Evolutionary conservation across 2,888 invertebrate species (phyloP), one percentile per base, ranked within the genome.

Genomic region (Alentia gelatinosa): DNA sequence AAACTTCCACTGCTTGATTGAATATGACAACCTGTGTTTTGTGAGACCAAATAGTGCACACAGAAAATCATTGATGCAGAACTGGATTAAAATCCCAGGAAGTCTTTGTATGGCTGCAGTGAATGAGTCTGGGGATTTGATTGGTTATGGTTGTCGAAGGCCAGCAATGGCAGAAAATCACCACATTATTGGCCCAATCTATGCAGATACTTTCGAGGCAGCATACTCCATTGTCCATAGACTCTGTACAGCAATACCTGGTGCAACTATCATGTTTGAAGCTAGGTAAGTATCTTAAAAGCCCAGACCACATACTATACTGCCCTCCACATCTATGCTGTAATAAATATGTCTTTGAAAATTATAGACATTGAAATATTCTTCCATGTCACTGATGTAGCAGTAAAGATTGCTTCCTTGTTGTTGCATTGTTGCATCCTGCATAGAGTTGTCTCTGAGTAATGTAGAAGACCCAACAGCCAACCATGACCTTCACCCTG

Each of bases 161-260:
- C 89, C 91, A 4, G 89, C 91, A n/a, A 33, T 56, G 7, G 63
- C 47, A 23, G 63, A 30, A 3, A 40, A 75, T 7, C 30, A 79
- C 40, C 91, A 91, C 86, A 74, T 91, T 15, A 83, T 91, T 35
- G 91, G 91, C n/a, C 91, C 91, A 9, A 56, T 91, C 33, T 91
- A 91, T 40, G 91, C 91, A 19, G 89, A 91, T 83, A 79, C 56
- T 15, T 56, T 63, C 7, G 30, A 74, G n/a, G 88, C 75, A 30
- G 91, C 89, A 19, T 79, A 79, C 39, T 23, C 37, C 0, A 19
- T 79, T 19, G 39, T 79, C 9, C 79, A 35, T 1, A 12, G 5
- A 23, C 39, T 47, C n/a, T 90, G 74, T 35, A 19, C 30, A 1
- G 75, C 26, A 9, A n/a, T 33, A 33, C 40, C 23, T 30, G 75